phyloP scores from a whole-genome alignment of 2,888 invertebrate genomes.

The Heterodera filipjevi region DNA sequence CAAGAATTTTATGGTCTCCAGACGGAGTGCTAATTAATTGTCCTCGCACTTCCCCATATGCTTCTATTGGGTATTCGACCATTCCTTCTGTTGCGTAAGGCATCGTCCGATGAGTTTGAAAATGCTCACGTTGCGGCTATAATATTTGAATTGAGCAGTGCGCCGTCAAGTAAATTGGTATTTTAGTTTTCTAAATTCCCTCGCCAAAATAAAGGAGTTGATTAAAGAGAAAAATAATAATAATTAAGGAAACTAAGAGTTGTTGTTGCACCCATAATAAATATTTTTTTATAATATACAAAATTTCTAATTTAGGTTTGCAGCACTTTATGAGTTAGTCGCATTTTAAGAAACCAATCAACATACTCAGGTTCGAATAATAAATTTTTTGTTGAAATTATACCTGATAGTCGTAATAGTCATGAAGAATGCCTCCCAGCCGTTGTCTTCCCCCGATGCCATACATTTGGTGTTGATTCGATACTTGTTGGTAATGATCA shows the following conservation, averaged over 20 bases:
- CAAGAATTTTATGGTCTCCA: conserved; percentile 5
- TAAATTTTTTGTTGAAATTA: too few species aligned
- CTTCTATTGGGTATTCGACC: background rate
- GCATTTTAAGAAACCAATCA: too few species aligned
- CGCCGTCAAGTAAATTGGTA: too few species aligned
- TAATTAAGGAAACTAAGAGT: too few species aligned
- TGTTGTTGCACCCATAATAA: too few species aligned
- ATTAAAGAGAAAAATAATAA: too few species aligned
- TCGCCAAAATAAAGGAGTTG: too few species aligned
- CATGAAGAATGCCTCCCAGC: background rate
- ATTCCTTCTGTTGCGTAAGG: background rate
- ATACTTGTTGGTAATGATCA: background rate
- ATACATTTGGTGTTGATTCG: background rate
- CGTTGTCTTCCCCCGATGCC: background rate
- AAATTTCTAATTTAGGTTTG: too few species aligned
- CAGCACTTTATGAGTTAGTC: too few species aligned
- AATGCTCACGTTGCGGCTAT: background rate
- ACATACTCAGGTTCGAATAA: too few species aligned
- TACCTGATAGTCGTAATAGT: background rate
- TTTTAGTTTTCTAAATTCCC: too few species aligned
- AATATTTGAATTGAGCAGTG: background rate
- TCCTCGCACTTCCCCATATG: background rate
- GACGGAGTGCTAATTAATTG: background rate
- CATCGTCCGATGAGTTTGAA: background rate
- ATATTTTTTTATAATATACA: too few species aligned